These are phyloP conservation scores for Hymenopus coronatus DNA, from an alignment of 2,888 invertebrate species.

Conservation along the genomic window DNA sequence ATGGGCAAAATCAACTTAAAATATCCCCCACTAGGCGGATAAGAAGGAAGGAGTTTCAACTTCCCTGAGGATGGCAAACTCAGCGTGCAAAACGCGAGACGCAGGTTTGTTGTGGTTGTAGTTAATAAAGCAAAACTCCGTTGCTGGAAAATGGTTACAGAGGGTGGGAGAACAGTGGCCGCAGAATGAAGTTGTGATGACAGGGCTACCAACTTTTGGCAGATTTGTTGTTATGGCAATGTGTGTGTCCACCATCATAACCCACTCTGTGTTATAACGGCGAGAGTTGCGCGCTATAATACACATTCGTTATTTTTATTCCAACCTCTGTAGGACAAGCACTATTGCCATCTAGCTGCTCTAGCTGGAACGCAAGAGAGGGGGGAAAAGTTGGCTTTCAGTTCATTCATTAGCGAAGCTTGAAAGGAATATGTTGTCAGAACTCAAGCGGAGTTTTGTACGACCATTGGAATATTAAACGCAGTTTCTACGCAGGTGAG, in stretches of 20 bases:
- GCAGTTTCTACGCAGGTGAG: neutral
- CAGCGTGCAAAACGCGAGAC: neutral
- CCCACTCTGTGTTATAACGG: neutral
- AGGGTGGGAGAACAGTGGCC: neutral
- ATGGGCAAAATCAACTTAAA: too few species aligned
- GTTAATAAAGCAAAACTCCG: neutral
- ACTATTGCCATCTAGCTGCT: neutral
- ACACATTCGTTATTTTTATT: neutral
- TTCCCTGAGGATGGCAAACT: neutral
- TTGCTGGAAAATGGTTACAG: neutral
- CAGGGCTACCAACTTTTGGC: neutral
- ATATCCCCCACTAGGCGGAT: too few species aligned
- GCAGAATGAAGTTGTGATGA: neutral
- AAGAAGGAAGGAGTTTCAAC: too few species aligned
- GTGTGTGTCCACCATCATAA: neutral
- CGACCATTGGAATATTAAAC: neutral
- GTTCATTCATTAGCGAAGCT: neutral
- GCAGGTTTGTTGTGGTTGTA: neutral
- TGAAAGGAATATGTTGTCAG: neutral
- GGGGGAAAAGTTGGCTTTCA: neutral
- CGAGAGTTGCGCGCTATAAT: neutral
- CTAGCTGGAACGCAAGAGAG: neutral
- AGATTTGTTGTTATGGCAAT: neutral
- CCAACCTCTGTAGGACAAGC: neutral
- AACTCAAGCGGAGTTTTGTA: neutral